Evolutionary conservation across 2,113 vertebrate species (phyloP).

Genomic region (Thryonomys swinderianus): DNA sequence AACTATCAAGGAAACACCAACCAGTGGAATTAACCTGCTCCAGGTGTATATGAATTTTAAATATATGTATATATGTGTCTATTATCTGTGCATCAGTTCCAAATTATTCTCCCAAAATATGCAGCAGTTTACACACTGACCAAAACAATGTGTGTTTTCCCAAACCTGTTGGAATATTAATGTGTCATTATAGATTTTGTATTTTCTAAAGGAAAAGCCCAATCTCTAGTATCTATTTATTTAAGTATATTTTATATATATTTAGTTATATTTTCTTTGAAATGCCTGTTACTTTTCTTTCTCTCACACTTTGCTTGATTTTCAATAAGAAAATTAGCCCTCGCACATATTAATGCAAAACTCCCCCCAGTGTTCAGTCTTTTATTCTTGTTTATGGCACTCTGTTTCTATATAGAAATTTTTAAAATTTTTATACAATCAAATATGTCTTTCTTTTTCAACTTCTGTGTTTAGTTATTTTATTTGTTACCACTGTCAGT

Average conservation of each 20-base stretch:
- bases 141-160: not conserved
- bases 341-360: not conserved
- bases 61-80: not conserved
- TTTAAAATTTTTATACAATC: not conserved
- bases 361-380: not conserved
- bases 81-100: not conserved
- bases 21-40: not conserved
- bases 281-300: not conserved
- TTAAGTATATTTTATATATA: not conserved
- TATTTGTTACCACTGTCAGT: not conserved
- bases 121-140: not conserved
- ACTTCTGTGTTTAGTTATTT: not conserved
- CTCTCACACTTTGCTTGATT: not conserved
- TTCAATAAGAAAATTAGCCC: not conserved
- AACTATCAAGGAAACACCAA: conserved; percentile 25
- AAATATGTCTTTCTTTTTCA: not conserved
- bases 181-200: not conserved
- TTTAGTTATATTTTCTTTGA: conserved; percentile 12
- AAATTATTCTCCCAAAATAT: not conserved
- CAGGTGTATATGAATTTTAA: not conserved
- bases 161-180: not conserved
- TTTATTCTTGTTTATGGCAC: not conserved
- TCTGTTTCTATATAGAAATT: not conserved
- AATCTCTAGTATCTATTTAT: conserved; percentile 35
- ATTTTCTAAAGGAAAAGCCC: conserved; percentile 7